These are phyloP conservation scores for Andrena marginata DNA, from an alignment of 2,888 invertebrate genomes.

Conservation along the genomic window DNA sequence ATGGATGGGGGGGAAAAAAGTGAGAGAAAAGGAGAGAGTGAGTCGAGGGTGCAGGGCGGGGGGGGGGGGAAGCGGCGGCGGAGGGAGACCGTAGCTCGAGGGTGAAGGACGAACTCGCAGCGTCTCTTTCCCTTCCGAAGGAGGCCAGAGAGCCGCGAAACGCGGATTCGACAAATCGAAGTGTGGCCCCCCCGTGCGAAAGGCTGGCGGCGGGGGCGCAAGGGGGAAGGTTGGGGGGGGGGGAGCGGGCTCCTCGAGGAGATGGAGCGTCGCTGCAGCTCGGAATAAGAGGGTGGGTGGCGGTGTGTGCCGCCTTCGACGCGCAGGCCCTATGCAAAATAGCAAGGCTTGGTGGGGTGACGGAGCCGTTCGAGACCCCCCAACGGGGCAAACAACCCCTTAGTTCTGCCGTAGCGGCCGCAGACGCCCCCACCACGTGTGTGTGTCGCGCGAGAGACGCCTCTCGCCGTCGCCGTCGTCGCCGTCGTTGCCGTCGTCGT, in stretches of 20 bases:
- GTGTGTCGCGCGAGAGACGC: slow-evolving; percentile 77
- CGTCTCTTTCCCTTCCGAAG: slow-evolving; percentile 39
- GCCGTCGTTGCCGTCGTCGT: slow-evolving; percentile 60
- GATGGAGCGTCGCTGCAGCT: slow-evolving; percentile 64
- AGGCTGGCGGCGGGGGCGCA: slow-evolving; percentile 17
- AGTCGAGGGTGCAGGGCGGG: slow-evolving; percentile 51
- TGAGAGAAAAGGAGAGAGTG: slow-evolving; percentile 20
- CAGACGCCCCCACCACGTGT: slow-evolving; percentile 84
- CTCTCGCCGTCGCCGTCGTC: slow-evolving; percentile 75
- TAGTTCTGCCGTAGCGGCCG: slow-evolving; percentile 84
- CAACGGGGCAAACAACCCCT: slow-evolving; percentile 84
- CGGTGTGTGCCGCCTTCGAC: slow-evolving; percentile 74
- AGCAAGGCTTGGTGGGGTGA: slow-evolving; percentile 76
- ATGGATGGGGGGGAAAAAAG: slow-evolving; percentile 7
- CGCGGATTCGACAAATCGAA: slow-evolving; percentile 83
- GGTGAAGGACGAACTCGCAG: slow-evolving; percentile 44
- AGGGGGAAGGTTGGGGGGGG: not conserved
- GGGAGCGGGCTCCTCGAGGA: slow-evolving; percentile 51
- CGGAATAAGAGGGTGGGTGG: slow-evolving; percentile 69
- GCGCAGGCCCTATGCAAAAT: slow-evolving; percentile 85
- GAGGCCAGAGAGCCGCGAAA: slow-evolving; percentile 73
- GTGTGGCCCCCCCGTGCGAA: slow-evolving; percentile 68
- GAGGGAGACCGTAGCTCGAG: slow-evolving; percentile 8
- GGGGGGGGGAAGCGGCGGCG: slow-evolving; percentile 45
- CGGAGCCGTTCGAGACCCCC: slow-evolving; percentile 77